Conservation (phyloP, 92 coral and sea anemone genomes). For the Zoanthus gigantus region DNA sequence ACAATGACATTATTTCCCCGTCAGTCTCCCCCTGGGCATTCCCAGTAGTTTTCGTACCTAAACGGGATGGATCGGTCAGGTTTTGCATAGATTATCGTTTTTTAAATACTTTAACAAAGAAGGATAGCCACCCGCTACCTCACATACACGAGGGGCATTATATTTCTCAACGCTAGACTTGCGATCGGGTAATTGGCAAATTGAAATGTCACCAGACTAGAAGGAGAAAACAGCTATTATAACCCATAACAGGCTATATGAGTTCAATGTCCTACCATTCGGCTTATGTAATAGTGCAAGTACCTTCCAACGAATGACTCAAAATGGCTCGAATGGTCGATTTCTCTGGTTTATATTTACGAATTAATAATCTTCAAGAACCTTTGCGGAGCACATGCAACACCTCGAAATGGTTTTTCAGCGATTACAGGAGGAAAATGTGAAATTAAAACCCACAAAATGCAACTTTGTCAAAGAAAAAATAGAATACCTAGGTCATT, state of each 20-base stretch:
- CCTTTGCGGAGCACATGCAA: slow-evolving; percentile 18
- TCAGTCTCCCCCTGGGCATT: background rate
- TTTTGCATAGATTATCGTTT: slow-evolving; percentile 14
- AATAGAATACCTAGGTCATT: slow-evolving; percentile 25
- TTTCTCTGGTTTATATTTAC: slow-evolving; percentile 17
- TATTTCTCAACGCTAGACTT: slow-evolving; percentile 32
- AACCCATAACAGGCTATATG: slow-evolving; percentile 27
- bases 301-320: slow-evolving; percentile 35
- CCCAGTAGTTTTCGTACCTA: slow-evolving; percentile 12
- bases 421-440: slow-evolving; percentile 25
- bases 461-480: background rate
- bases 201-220: background rate
- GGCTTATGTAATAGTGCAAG: slow-evolving; percentile 27
- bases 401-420: slow-evolving; percentile 5
- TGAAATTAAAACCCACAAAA: background rate
- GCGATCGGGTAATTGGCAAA: background rate
- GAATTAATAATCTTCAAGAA: slow-evolving; percentile 12
- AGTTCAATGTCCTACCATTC: slow-evolving; percentile 22
- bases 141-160: slow-evolving; percentile 15
- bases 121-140: slow-evolving; percentile 36
- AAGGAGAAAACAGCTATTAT: slow-evolving; percentile 53
- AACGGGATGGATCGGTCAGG: background rate
- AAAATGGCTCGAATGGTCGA: slow-evolving; percentile 10
- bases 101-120: background rate
- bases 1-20: background rate